Evolutionary conservation across 2,113 vertebrate genomes (phyloP).

Genomic region (Indicator indicator): DNA sequence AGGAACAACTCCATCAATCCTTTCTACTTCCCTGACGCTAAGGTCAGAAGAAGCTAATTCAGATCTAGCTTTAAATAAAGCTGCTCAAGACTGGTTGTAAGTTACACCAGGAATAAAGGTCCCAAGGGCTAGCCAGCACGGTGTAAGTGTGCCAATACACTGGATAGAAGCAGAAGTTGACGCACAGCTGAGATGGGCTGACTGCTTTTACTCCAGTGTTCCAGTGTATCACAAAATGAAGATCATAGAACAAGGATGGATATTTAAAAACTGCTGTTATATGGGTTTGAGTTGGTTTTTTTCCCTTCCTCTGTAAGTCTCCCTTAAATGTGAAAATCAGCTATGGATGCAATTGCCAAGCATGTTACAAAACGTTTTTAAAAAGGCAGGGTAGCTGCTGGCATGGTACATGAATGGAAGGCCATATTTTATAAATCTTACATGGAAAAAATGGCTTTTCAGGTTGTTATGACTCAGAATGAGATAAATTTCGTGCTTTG

Average conservation of each 20-base stretch:
- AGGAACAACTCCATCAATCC: background rate
- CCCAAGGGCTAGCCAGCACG: background rate
- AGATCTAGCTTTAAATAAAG: background rate
- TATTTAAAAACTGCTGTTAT: background rate
- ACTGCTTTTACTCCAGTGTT: background rate
- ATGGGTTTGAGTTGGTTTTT: background rate
- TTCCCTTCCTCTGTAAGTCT: background rate
- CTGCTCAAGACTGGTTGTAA: background rate
- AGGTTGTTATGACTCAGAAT: background rate
- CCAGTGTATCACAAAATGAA: background rate
- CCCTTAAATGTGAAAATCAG: background rate
- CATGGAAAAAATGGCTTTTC: background rate
- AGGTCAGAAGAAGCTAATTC: background rate
- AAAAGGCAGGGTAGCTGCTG: background rate
- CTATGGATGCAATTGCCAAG: background rate
- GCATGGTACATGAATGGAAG: background rate
- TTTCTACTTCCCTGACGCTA: background rate
- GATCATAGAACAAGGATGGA: background rate
- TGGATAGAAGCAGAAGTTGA: background rate
- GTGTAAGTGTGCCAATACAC: background rate
- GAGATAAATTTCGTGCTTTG: background rate
- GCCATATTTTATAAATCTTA: background rate
- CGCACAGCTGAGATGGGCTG: background rate
- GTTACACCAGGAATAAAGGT: background rate
- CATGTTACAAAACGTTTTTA: background rate